Evolutionary conservation across 2,888 invertebrate genomes (phyloP), one percentile per base, ranked within the genome.

Genomic region (Petrolisthes manimaculis): DNA sequence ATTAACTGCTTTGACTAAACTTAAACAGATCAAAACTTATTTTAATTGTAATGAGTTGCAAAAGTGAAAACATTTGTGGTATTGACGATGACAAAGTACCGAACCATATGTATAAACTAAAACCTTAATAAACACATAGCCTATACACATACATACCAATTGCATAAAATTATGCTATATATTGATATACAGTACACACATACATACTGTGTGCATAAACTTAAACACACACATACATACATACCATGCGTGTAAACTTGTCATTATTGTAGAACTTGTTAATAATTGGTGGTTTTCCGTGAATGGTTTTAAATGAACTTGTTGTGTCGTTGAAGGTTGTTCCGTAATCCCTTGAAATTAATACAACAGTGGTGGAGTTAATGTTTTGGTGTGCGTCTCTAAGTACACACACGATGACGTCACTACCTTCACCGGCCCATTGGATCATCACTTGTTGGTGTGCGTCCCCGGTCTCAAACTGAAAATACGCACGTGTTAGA

Each of bases 401-500:
- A 0, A 86, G 84, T 14, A 89, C 69, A 92, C 97, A 97, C 91
- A 98, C 96, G 92, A 98, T 96, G 55, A 97, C 96, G 93, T 96
- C 95, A 90, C 97, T 96, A 37, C 96, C 96, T 93, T 96, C 96
- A 54, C 97, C 97, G 14, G 97, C 96, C 97, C 98, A 98, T 93
- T 97, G 97, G 12, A 98, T 97, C 95, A 97, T 96, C 92, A 98
- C 93, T 93, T 97, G 97, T 92, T 96, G 96, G 93, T 98, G 97
- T 91, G 95, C 95, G 93, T 97, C 97, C 93, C 97, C 96, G 51
- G 97, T 94, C 88, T 95, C 94, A 91, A 95, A 95, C 97, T 97
- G 94, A 86, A 90, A 89, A 14, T 61, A 85, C 5, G 5, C 12
- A 61, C 12, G 51, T 61, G 24, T 81, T 37, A 5, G 18, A 18